A percentile compares a stretch with the other conserved stretches of the same genome.
phyloP scores from a whole-genome alignment of 2,797 vertebrate genomes.

The Sebastes hopkinsi region DNA sequence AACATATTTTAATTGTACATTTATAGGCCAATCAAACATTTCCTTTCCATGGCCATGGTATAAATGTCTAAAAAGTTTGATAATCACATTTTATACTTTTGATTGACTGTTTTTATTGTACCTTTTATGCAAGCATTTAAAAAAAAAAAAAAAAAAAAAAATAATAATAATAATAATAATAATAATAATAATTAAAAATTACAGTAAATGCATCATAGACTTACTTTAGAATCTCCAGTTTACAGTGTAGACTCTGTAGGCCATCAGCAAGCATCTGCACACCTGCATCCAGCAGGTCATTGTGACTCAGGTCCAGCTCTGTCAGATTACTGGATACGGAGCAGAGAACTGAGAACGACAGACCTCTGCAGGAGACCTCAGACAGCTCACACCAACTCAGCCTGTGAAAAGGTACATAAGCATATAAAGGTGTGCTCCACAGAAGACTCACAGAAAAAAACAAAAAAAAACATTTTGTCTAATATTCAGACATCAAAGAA shows the following conservation, averaged over 20 bases:
- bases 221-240: slow-evolving; percentile 56
- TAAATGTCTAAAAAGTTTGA: too few species aligned
- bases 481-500: background rate
- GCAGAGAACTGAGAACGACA: slow-evolving; percentile 31
- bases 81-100: too few species aligned
- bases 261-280: background rate
- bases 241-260: slow-evolving; percentile 29
- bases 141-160: too few species aligned
- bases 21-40: background rate
- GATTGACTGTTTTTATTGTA: too few species aligned
- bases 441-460: too few species aligned
- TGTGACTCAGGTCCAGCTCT: slow-evolving; percentile 50
- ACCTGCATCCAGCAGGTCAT: slow-evolving; percentile 56
- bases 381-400: slow-evolving; percentile 59
- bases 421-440: background rate
- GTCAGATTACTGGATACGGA: slow-evolving; percentile 47
- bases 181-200: too few species aligned
- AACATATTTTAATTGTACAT: background rate
- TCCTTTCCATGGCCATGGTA: too few species aligned
- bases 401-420: slow-evolving; percentile 19
- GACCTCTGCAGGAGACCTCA: slow-evolving; percentile 25
- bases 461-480: too few species aligned
- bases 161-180: too few species aligned
- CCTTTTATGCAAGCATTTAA: too few species aligned
- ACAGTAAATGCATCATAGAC: background rate